Conservation (phyloP, 2,113 vertebrate genomes). For the Phyllopteryx taeniolatus region DNA sequence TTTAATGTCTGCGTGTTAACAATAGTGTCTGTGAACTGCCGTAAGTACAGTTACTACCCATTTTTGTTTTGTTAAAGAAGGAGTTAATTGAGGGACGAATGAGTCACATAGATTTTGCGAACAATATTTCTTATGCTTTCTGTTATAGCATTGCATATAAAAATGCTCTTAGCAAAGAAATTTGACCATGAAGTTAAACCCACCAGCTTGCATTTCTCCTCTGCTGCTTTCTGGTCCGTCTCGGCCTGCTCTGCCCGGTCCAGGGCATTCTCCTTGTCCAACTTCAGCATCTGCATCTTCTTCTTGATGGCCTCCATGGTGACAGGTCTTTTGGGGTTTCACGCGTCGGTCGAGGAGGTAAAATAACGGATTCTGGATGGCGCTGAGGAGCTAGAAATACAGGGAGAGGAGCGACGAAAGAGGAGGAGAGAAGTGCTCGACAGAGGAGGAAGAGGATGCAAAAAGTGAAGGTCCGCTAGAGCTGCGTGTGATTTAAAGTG, state of each 20-base stretch:
- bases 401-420: constrained; percentile 27
- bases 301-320: constrained; percentile 98
- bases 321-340: constrained; percentile 18
- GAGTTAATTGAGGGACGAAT: not conserved
- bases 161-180: not conserved
- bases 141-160: not conserved
- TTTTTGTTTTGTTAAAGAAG: not conserved
- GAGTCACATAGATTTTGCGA: not conserved
- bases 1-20: not conserved
- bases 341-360: not conserved
- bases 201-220: constrained; percentile 92
- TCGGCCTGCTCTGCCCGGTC: constrained; percentile 92
- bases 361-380: constrained; percentile 10
- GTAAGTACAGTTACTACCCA: not conserved
- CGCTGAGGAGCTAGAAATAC: constrained; percentile 22
- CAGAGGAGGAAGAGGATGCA: constrained; percentile 41
- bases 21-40: not conserved
- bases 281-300: constrained; percentile 98
- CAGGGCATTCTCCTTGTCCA: constrained; percentile 94
- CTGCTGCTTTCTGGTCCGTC: constrained; percentile 83
- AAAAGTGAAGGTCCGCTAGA: constrained; percentile 51
- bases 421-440: constrained; percentile 22
- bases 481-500: constrained; percentile 73
- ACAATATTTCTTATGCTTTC: not conserved
- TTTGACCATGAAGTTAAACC: not conserved